Evolutionary conservation across 2,888 invertebrate species (phyloP).

Genomic region (Cordilura impudica): DNA sequence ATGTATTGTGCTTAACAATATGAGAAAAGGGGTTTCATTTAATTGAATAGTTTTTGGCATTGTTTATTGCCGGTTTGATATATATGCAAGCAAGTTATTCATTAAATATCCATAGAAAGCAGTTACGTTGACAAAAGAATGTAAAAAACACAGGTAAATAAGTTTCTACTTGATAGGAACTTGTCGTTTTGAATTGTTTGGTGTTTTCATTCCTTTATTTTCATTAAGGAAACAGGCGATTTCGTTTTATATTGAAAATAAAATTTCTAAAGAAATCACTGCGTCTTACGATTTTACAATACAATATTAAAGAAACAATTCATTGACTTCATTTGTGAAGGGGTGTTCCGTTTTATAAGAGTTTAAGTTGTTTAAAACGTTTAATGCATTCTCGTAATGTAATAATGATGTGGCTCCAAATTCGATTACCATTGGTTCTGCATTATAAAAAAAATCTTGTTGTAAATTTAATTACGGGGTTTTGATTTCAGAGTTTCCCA

Average conservation of each 20-base stretch:
- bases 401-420: too few relatives aligned
- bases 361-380: too few relatives aligned
- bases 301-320: neutral
- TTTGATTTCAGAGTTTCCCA: too few relatives aligned
- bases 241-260: neutral
- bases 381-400: too few relatives aligned
- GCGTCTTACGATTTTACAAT: constrained; percentile 11
- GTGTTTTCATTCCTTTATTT: constrained; percentile 20
- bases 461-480: too few relatives aligned
- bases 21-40: constrained; percentile 44
- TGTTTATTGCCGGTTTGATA: neutral
- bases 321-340: constrained; percentile 25
- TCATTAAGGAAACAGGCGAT: constrained; percentile 39
- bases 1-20: constrained; percentile 37
- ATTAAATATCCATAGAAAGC: constrained; percentile 14
- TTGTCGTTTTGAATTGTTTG: constrained; percentile 59
- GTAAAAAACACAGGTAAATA: constrained; percentile 58
- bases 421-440: too few relatives aligned
- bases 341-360: constrained; percentile 45
- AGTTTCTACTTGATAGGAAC: constrained; percentile 58
- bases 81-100: neutral
- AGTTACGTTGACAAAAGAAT: constrained; percentile 46
- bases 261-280: constrained; percentile 37
- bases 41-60: constrained; percentile 47
- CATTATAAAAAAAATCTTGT: too few relatives aligned